A percentile compares a stretch with the other conserved stretches of the same genome.
Conservation (phyloP, 2,888 invertebrate genomes). For the Eugnorisma glareosa region DNA sequence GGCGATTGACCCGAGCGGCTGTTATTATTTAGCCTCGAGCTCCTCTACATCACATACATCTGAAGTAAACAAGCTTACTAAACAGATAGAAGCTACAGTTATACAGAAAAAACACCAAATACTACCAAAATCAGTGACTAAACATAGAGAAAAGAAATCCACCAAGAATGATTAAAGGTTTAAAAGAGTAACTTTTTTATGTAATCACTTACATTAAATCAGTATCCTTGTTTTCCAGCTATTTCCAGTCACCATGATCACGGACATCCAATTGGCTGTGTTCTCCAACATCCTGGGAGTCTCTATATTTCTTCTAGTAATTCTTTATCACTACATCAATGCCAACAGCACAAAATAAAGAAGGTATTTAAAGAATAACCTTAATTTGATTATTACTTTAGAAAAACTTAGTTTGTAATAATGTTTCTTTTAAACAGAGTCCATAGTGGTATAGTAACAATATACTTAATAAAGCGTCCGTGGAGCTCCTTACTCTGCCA, state of each 20-base stretch:
- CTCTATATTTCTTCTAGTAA: constrained; percentile 97
- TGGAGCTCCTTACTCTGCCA: no score
- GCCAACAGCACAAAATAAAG: constrained; percentile 93
- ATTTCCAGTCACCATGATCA: constrained; percentile 93
- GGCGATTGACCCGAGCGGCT: no score
- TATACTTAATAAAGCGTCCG: no score
- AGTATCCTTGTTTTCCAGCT: constrained; percentile 57
- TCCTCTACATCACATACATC: no score
- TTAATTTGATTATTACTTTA: not conserved
- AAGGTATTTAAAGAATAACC: constrained; percentile 52
- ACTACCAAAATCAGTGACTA: not conserved
- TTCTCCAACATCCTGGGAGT: constrained; percentile 99
- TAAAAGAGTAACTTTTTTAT: not conserved
- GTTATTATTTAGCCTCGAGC: no score
- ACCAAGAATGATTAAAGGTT: not conserved
- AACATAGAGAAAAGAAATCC: not conserved
- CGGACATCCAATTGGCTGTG: constrained; percentile 98
- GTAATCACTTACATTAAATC: not conserved
- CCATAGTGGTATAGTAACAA: no score
- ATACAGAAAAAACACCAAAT: not conserved
- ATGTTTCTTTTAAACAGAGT: not conserved
- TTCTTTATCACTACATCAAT: constrained; percentile 98
- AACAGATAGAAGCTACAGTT: not conserved
- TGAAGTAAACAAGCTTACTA: not conserved
- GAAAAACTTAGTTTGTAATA: no score